Conservation (phyloP, 2,797 vertebrate species). For the Hipposideros larvatus region DNA sequence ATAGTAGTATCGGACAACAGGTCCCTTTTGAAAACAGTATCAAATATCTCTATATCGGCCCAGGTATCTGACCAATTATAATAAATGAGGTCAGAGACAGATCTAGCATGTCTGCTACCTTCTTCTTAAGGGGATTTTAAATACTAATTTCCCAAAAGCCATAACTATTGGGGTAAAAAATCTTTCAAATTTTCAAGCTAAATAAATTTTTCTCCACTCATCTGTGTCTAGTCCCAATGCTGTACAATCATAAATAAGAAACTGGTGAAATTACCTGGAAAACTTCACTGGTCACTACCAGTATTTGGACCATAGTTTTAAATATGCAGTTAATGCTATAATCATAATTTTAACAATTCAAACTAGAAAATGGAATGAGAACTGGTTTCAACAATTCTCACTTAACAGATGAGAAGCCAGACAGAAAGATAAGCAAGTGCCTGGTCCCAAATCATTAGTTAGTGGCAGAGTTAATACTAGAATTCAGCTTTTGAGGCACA, state of each 20-base stretch:
- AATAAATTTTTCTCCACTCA: not conserved
- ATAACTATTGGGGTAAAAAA: not conserved
- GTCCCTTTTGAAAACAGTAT: constrained; percentile 36
- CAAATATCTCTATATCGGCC: not conserved
- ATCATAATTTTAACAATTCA: constrained; percentile 5
- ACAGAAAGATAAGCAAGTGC: not conserved
- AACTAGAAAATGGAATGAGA: not conserved
- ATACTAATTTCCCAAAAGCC: not conserved
- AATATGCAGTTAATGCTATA: not conserved
- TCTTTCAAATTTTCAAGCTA: constrained; percentile 6
- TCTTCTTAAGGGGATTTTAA: not conserved
- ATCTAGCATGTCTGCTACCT: not conserved
- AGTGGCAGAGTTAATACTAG: not conserved
- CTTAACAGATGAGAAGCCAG: not conserved
- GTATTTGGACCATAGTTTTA: not conserved
- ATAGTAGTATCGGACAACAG: not conserved
- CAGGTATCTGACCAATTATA: not conserved
- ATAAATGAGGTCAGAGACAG: not conserved
- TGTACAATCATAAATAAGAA: not conserved
- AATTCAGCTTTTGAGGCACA: not conserved
- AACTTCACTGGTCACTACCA: not conserved
- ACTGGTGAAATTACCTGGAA: not conserved
- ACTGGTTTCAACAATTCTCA: not conserved
- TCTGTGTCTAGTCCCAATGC: not conserved
- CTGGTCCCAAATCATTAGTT: not conserved